Base-by-base conservation (phyloP, 2,888 invertebrate species). In the Synanthedon tipuliformis region DNA sequence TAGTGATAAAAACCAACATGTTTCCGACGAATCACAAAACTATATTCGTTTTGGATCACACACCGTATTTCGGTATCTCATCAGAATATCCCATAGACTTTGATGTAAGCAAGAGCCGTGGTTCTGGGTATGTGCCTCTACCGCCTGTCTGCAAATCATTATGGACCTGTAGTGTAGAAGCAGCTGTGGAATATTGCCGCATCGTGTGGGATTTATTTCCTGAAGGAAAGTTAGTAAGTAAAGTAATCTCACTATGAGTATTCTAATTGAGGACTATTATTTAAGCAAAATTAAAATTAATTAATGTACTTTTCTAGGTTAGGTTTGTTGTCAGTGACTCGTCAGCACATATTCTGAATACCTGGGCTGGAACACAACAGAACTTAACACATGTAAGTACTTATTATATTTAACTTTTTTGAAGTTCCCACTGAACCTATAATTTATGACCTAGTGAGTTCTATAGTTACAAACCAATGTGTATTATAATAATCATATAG, bases 171-270 rank as follows among this genome's bases (percentile, higher is more conserved):
- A 94, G 95, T 61, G 95, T 98, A 0, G 99, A 99, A 88, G 94
- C 96, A 1, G 94, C 96, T 0, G 91, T 98, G 55, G 99, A 99
- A 79, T 99, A 98, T 73, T 96, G 97, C 66, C 91, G 99, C 23
- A 95, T 99, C 62, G 95, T 97, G 1, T 97, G 96, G 95, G 99
- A 99, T 81, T 88, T 99, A n/a, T 98, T 96, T 87, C 97, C 98
- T 0, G 90, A 91, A 55, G 94, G 94, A 56, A 95, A 96, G 88
- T 80, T 96, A 79, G 95, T 95, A 87, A 75, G 80, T 56, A 27
- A 7, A 7, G 7, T 34, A 34, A 34, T 34, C 3, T 34, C 34
- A 34, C 10, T 34, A 23, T 23, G 23, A 5, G 34, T 34, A 10
- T 34, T 34, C 34, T 10, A 34, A 34, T 34, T 8, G 34, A 10